These are phyloP conservation scores for Drosophila vallismaia DNA, from an alignment of 2,888 invertebrate species.

Conservation along the genomic window DNA sequence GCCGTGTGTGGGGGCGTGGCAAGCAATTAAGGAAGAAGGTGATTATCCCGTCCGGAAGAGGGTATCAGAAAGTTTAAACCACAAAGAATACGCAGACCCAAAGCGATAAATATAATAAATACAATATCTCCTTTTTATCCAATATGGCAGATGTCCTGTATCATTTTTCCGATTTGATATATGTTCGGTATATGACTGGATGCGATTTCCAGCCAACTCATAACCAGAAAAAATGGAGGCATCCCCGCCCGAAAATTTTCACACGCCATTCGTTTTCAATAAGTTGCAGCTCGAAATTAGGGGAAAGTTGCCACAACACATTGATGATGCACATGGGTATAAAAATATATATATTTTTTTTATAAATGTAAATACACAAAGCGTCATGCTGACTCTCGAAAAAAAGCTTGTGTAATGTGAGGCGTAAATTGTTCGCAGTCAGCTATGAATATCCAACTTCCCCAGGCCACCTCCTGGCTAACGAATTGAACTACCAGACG, in stretches of 20 bases:
- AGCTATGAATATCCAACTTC: conserved; percentile 53
- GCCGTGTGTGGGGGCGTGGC: conserved; percentile 18
- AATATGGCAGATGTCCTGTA: conserved; percentile 12
- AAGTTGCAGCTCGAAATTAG: conserved; percentile 67
- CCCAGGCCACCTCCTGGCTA: conserved; percentile 42
- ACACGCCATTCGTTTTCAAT: conserved; percentile 79
- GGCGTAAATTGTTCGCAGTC: conserved; percentile 71
- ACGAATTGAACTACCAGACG: conserved; percentile 73
- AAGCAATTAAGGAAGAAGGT: conserved; percentile 20
- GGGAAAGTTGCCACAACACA: conserved; percentile 48
- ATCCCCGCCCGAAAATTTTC: conserved; percentile 57
- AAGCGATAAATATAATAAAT: background rate
- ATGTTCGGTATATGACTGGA: conserved; percentile 26
- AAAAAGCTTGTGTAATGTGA: conserved; percentile 68
- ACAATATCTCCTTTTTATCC: background rate
- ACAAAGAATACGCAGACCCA: background rate
- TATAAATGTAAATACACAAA: conserved; percentile 42
- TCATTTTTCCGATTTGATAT: conserved; percentile 20
- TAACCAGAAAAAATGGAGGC: conserved; percentile 7
- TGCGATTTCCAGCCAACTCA: conserved; percentile 24
- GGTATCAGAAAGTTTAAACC: conserved; percentile 3
- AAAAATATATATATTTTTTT: conserved; percentile 14
- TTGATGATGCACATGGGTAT: conserved; percentile 47
- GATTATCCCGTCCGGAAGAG: conserved; percentile 20
- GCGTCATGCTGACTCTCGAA: conserved; percentile 69